Evolutionary conservation across 1,140 invertebrate genomes (phyloP).

Genomic region (Leptopilina boulardi): DNA sequence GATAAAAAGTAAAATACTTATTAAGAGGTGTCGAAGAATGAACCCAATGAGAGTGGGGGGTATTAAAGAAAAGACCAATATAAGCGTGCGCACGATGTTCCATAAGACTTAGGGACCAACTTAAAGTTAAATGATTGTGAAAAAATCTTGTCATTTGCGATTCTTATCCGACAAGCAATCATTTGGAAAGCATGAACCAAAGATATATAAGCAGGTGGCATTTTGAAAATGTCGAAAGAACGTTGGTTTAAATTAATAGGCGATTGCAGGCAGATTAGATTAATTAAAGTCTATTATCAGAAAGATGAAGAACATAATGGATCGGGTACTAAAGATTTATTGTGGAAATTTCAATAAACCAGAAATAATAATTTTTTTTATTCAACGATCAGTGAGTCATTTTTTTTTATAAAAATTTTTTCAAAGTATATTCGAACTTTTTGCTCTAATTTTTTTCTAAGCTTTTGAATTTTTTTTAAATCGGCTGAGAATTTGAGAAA

Average conservation of each 20-base stretch:
- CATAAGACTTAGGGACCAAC: not conserved
- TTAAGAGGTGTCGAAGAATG: conserved; percentile 45
- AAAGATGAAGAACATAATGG: not conserved
- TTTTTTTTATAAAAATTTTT: too few relatives aligned
- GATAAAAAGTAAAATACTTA: conserved; percentile 51
- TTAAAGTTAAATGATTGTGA: not conserved
- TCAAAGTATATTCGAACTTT: too few relatives aligned
- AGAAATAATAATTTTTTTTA: too few relatives aligned
- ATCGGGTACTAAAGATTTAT: too few relatives aligned
- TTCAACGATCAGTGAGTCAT: too few relatives aligned
- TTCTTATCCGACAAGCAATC: not conserved
- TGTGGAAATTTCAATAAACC: too few relatives aligned
- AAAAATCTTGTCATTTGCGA: not conserved
- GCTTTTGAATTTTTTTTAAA: too few relatives aligned
- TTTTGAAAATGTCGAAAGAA: not conserved
- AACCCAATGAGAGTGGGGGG: not conserved
- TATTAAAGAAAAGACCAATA: too few relatives aligned
- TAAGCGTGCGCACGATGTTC: not conserved
- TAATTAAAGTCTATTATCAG: not conserved
- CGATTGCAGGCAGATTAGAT: not conserved
- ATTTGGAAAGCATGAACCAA: not conserved
- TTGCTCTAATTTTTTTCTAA: too few relatives aligned
- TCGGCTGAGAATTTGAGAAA: not conserved
- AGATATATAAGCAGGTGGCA: not conserved
- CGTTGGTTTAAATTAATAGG: not conserved